These are phyloP conservation scores for Leucoraja erinaceus DNA, from an alignment of 2,113 vertebrate species.

Conservation along the genomic window DNA sequence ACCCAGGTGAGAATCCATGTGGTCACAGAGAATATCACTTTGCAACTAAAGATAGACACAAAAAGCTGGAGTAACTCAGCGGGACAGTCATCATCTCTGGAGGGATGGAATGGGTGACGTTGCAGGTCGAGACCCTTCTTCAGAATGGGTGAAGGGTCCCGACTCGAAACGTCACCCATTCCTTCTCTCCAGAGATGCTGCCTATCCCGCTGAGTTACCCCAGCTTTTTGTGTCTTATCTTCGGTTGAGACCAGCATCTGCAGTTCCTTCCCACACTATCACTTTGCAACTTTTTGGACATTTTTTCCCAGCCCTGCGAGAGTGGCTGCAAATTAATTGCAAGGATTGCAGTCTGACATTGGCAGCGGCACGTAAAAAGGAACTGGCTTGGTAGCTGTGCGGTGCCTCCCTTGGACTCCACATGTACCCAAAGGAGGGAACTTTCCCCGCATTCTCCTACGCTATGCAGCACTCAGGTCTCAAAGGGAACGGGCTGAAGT, in stretches of 20 bases:
- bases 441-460: constrained; percentile 48
- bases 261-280: not conserved
- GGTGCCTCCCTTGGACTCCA: constrained; percentile 50
- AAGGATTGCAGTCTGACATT: constrained; percentile 50
- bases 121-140: no score
- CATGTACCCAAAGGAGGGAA: constrained; percentile 49
- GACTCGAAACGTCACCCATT: no score
- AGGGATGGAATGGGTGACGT: no score
- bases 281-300: not conserved
- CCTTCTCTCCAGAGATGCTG: no score
- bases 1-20: no score
- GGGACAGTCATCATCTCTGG: no score
- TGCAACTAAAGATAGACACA: no score
- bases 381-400: constrained; percentile 46
- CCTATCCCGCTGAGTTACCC: no score
- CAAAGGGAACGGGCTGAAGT: not conserved
- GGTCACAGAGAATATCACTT: not conserved
- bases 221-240: no score
- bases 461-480: constrained; percentile 47
- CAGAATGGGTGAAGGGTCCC: no score
- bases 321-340: constrained; percentile 45
- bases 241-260: no score
- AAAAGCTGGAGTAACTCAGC: no score
- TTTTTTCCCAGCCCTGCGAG: not conserved
- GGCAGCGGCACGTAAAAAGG: constrained; percentile 50